Percentiles rank a stretch among this genome's conserved stretches.
These are phyloP conservation scores for Montipora capitata DNA, from an alignment of 92 coral and sea anemone species.

Conservation along the genomic window DNA sequence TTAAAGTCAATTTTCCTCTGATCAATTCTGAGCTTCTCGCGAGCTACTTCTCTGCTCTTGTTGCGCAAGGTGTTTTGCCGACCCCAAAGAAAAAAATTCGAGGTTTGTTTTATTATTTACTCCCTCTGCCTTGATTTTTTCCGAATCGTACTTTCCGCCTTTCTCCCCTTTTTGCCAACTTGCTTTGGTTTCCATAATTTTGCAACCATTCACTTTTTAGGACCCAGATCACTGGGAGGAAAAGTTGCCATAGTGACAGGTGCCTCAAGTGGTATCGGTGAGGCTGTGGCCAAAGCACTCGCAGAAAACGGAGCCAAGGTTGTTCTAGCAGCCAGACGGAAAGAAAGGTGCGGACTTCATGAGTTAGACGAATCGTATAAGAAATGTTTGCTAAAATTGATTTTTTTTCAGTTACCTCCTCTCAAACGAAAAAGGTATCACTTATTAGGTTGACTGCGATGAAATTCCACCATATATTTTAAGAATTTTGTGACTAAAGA, in stretches of 20 bases:
- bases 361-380: background rate
- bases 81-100: slow-evolving; percentile 76
- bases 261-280: slow-evolving; percentile 93
- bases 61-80: slow-evolving; percentile 73
- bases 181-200: background rate
- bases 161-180: background rate
- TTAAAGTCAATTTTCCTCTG: slow-evolving; percentile 83
- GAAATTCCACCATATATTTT: too few species aligned
- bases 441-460: too few species aligned
- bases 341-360: slow-evolving; percentile 71
- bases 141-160: background rate
- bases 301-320: slow-evolving; percentile 93
- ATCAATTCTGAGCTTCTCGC: slow-evolving; percentile 80
- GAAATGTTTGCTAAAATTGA: background rate
- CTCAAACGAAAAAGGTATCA: too few species aligned
- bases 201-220: slow-evolving; percentile 26
- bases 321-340: slow-evolving; percentile 87
- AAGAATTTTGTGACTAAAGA: too few species aligned
- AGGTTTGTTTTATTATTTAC: slow-evolving; percentile 56
- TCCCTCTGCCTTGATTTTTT: background rate
- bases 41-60: slow-evolving; percentile 79
- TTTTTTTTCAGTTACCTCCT: too few species aligned
- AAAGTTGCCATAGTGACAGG: slow-evolving; percentile 95
- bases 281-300: slow-evolving; percentile 76
- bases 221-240: slow-evolving; percentile 88